Evolutionary conservation across 2,113 vertebrate species (phyloP), one percentile per base, ranked within the genome.

Genomic region (Pseudorectes ferrugineus): DNA sequence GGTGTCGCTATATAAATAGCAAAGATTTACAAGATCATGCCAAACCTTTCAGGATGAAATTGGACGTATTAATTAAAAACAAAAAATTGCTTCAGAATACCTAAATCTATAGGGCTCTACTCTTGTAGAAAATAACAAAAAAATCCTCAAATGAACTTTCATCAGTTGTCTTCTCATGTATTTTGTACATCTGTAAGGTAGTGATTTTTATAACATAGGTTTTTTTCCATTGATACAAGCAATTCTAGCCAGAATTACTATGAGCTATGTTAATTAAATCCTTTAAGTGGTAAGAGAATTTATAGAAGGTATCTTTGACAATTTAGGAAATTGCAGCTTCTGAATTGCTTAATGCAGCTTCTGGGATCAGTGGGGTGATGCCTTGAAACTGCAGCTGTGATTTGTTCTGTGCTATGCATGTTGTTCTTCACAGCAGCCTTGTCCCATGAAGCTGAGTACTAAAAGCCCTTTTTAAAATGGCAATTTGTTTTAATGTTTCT

Each of bases 401-500:
- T 96, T 93, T 94, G 57, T 79, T 86, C 90, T 71, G 85, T 89
- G 80, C 73, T 84, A 1, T 88, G 62, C 43, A 71, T 73, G 5
- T 79, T 31, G 5, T 89, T 95, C 91, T 90, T 68, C 86, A 51
- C 85, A 91, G 93, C 88, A 73, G 85, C 49, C 46, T 94, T 92
- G 42, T 85, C 77, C 89, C 65, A 6, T 59, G 74, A 89, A 95
- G 62, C 92, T 26, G 6, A 81, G 73, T 86, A 45, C 83, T 93
- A 80, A 82, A 92, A 94, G 54, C 66, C 92, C 92, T 96, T 14
- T 48, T 86, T 35, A 92, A 93, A 93, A 61, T 48, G 40, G 17
- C 45, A 59, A n/a, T 62, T 74, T 77, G 35, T 93, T 86, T 95
- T 79, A 96, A 88, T 80, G 77, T 95, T 93, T 92, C 42, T 89